Conservation (phyloP, 2,797 vertebrate species). For the Chaetodon trifasciatus region DNA sequence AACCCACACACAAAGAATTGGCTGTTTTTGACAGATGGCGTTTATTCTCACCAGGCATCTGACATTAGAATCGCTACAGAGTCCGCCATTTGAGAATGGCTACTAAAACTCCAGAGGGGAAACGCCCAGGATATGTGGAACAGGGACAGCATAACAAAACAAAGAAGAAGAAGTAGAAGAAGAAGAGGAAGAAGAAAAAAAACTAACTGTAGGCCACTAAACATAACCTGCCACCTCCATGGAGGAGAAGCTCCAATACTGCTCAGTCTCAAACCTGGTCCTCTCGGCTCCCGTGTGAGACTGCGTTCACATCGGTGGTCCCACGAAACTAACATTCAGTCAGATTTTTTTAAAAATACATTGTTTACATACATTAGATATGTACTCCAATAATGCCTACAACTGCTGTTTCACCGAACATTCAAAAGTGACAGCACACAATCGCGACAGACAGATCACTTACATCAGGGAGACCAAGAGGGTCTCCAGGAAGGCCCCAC, state of each 20-base stretch:
- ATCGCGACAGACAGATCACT: conserved; percentile 41
- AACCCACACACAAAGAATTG: conserved; percentile 1
- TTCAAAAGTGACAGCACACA: conserved; percentile 65
- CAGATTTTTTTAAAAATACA: conserved; percentile 58
- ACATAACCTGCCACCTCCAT: conserved; percentile 42
- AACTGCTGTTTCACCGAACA: conserved; percentile 62
- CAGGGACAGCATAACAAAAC: conserved; percentile 67
- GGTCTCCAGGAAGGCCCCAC: conserved; percentile 42
- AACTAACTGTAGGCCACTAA: conserved; percentile 51
- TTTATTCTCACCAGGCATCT: conserved; percentile 87
- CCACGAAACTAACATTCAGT: conserved; percentile 73
- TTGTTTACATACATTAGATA: conserved; percentile 64
- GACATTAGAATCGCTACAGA: conserved; percentile 86
- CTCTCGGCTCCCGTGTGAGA: conserved; percentile 44
- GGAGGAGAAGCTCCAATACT: conserved; percentile 32
- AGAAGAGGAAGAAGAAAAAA: neutral
- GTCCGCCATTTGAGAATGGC: conserved; percentile 60
- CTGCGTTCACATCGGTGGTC: conserved; percentile 56
- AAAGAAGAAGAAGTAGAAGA: conserved; percentile 11
- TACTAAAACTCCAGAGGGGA: conserved; percentile 67
- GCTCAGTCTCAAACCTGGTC: conserved; percentile 50
- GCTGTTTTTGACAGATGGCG: conserved; percentile 85
- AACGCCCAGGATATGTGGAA: conserved; percentile 58
- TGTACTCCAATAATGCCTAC: conserved; percentile 51
- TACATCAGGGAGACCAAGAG: conserved; percentile 31